A percentile compares a stretch with the other conserved stretches of the same genome.
These are phyloP conservation scores for Thamnaconus septentrionalis DNA, from an alignment of 2,113 vertebrate species.

Conservation along the genomic window DNA sequence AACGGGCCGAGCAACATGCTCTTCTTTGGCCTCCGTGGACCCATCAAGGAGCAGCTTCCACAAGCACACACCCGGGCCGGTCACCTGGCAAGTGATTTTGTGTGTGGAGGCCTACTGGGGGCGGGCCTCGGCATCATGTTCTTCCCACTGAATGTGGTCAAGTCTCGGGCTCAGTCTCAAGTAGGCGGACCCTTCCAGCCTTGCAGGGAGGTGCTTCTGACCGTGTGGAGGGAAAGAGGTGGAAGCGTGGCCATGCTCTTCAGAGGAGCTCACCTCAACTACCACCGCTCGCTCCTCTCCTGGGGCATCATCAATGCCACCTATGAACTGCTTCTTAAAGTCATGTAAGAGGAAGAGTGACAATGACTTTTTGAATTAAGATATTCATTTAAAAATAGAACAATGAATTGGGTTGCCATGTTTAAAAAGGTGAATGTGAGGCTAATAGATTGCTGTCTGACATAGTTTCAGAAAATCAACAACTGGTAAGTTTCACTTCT, in stretches of 20 bases:
- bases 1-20: conserved; percentile 90
- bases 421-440: too few relatives aligned
- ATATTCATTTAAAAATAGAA: too few relatives aligned
- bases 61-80: conserved; percentile 76
- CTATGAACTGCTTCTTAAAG: conserved; percentile 91
- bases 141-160: conserved; percentile 91
- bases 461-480: too few relatives aligned
- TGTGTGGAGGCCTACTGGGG: conserved; percentile 89
- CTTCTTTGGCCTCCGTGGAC: conserved; percentile 91
- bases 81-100: conserved; percentile 89
- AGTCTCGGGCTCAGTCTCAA: conserved; percentile 90
- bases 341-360: conserved; percentile 71
- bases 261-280: conserved; percentile 92
- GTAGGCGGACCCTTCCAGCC: conserved; percentile 92
- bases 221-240: conserved; percentile 90
- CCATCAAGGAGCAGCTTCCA: conserved; percentile 87
- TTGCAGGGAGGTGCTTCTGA: conserved; percentile 81
- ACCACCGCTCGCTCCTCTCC: conserved; percentile 90
- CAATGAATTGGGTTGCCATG: too few relatives aligned
- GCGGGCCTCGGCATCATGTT: conserved; percentile 89
- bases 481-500: too few relatives aligned
- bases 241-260: conserved; percentile 86
- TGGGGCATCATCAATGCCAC: conserved; percentile 99
- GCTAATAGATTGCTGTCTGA: too few relatives aligned
- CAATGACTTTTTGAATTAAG: too few relatives aligned